Conservation (phyloP, 2,888 invertebrate genomes). For the Conchocele bisecta region DNA sequence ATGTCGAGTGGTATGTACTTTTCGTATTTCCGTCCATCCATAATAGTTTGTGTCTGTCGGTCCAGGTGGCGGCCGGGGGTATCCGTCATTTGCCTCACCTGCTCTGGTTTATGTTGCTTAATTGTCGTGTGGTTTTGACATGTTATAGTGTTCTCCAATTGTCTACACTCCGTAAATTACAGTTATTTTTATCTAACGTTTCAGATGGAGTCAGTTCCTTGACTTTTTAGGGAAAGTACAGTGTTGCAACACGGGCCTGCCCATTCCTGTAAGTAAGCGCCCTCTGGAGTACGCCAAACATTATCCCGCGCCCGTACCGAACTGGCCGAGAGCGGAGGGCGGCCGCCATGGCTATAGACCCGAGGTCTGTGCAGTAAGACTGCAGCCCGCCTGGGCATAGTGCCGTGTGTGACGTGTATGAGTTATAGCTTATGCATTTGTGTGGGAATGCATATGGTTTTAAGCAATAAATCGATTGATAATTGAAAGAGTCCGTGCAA, state of each 20-base stretch:
- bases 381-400: constrained; percentile 5
- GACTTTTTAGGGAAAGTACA: constrained; percentile 73
- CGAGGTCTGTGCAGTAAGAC: constrained; percentile 49
- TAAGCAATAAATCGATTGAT: too few species aligned
- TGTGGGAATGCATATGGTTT: too few species aligned
- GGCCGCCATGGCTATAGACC: background rate
- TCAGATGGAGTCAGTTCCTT: constrained; percentile 76
- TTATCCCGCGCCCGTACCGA: constrained; percentile 64
- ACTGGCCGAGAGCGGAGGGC: constrained; percentile 70
- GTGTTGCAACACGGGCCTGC: constrained; percentile 71
- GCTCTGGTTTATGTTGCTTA: too few species aligned
- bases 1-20: too few species aligned
- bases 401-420: background rate
- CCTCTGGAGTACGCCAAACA: constrained; percentile 76
- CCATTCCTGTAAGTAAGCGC: constrained; percentile 75
- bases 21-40: too few species aligned
- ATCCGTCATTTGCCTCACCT: too few species aligned
- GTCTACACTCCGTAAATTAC: background rate
- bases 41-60: too few species aligned
- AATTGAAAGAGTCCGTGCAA: too few species aligned
- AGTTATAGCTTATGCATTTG: too few species aligned
- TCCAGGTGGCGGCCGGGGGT: too few species aligned
- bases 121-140: too few species aligned
- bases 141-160: too few species aligned
- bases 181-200: constrained; percentile 17